Base-by-base conservation (phyloP, 2,113 vertebrate genomes). In the Malaclemys terrapin region DNA sequence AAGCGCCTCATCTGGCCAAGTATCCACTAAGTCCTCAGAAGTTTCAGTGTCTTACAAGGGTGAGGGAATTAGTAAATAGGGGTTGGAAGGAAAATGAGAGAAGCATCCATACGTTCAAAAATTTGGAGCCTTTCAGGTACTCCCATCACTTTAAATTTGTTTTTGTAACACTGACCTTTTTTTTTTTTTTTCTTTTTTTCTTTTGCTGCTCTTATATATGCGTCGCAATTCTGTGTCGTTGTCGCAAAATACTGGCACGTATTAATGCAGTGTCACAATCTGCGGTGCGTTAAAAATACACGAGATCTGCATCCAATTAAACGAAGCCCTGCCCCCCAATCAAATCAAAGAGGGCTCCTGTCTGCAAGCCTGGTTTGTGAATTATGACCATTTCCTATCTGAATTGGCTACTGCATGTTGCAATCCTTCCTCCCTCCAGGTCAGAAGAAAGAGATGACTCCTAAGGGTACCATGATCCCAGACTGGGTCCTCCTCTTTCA, bases 91-190 rank as follows among this genome's bases (percentile, higher is more conserved):
- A 95, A 50, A 1, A 1, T 91, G 89, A 24, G 45, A 88, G 22
- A 81, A 90, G 65, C 94, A 57, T 90, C 91, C 8, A 2, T 8
- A 80, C 4, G 57, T 82, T 93, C 93, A 79, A 95, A 92, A 12
- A n/a, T 50, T 38, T 1, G 4, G 3, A 91, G 90, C 94, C 95
- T 95, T 12, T 10, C 89, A 92, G 95, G 52, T 92, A 94, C 94
- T 80, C 89, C 27, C 2, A 49, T 14, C 25, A 3, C 80, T 93
- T 93, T 90, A 45, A 29, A 96, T 83, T 10, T 93, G 92, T 95
- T 92, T 95, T 93, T 95, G 94, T 1, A 5, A 87, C 89, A 59
- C 91, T 95, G 54, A 89, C 84, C 82, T 89, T 90, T 69, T 89
- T 85, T 93, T 69, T 95, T 93, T n/a, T n/a, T n/a, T n/a, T n/a